A percentile compares a stretch with the other conserved stretches of the same genome.
These are phyloP conservation scores for Acanthurus tractus DNA, from an alignment of 2,797 vertebrate species.

Conservation along the genomic window DNA sequence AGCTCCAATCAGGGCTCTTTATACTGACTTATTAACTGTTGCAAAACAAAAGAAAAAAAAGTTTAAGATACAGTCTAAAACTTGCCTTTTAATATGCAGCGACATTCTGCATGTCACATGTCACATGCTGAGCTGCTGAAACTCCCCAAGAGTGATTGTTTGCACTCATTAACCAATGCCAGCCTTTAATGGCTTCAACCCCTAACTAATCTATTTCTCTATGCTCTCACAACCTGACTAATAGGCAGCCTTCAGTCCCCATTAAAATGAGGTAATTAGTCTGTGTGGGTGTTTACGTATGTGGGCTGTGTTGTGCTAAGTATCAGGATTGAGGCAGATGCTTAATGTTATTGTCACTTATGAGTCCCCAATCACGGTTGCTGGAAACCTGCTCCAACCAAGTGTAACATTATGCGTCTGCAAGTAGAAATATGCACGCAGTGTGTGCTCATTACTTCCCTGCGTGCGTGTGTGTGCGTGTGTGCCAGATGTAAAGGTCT, in stretches of 20 bases:
- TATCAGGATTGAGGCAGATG: not conserved
- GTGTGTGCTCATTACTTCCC: not conserved
- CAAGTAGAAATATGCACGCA: not conserved
- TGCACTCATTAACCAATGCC: constrained; percentile 30
- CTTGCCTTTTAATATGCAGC: not conserved
- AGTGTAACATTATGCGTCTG: not conserved
- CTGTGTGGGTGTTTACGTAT: constrained; percentile 9
- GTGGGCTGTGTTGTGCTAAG: not conserved
- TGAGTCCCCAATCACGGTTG: not conserved
- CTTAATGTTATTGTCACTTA: constrained; percentile 12
- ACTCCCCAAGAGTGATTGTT: constrained; percentile 12
- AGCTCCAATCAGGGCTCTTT: not conserved
- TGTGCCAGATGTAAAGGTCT: constrained; percentile 26
- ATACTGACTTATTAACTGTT: too few relatives aligned
- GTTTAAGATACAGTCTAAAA: too few relatives aligned
- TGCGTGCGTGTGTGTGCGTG: constrained; percentile 11
- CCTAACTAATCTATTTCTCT: constrained; percentile 34
- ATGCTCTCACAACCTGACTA: constrained; percentile 34
- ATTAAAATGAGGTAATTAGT: constrained; percentile 51
- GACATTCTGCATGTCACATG: constrained; percentile 8
- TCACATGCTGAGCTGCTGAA: not conserved
- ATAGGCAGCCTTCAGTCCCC: constrained; percentile 35
- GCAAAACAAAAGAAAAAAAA: too few relatives aligned
- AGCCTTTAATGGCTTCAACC: constrained; percentile 33
- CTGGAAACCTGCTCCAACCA: not conserved